Base-by-base conservation (phyloP, 2,797 vertebrate genomes). In the Eupleurogrammus muticus region DNA sequence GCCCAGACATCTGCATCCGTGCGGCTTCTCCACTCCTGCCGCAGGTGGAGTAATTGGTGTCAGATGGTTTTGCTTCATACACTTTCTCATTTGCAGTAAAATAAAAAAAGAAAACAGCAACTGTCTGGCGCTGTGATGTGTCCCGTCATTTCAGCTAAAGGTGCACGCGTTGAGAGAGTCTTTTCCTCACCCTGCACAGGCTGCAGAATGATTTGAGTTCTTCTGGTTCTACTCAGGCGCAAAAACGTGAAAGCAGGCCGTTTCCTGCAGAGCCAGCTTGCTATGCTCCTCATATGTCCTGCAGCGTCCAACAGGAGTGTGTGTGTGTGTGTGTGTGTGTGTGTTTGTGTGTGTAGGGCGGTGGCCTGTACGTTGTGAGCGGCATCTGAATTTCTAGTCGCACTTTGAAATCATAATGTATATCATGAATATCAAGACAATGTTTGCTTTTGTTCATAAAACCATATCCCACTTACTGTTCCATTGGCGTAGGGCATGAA, bases 21-120 rank as follows among this genome's bases (percentile, higher is more conserved):
- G 5, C 75, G 61, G 73, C 66, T 53, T 14, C 56, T 34, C 47
- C 62, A 7, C 61, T 35, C 36, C 59, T 51, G 46, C 21, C 46
- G 19, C 73, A 51, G 73, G 74, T 63, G 61, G 50, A 73, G 75
- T 69, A 78, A 84, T 77, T 75, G 72, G 67, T 68, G 83, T 74
- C 76, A 76, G 77, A 72, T 40, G 47, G 52, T 71, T 83, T 72
- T 75, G 59, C 47, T 40, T 86, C 67, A 74, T 54, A 55, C 57
- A 55, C 55, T 63, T n/a, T 71, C 64, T 79, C 65, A 67, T 70
- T 84, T 66, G 55, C 52, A 79, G 54, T 13, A 1, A 21, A 24
- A 47, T 34, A 54, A 79, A 32, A 36, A 36, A 36, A 36, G 9
- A 36, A 36, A 36, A 28, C 28, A 28, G n/a, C 28, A 28, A 28